Conservation (phyloP, 2,797 vertebrate genomes). For the Garrulus glandarius region DNA sequence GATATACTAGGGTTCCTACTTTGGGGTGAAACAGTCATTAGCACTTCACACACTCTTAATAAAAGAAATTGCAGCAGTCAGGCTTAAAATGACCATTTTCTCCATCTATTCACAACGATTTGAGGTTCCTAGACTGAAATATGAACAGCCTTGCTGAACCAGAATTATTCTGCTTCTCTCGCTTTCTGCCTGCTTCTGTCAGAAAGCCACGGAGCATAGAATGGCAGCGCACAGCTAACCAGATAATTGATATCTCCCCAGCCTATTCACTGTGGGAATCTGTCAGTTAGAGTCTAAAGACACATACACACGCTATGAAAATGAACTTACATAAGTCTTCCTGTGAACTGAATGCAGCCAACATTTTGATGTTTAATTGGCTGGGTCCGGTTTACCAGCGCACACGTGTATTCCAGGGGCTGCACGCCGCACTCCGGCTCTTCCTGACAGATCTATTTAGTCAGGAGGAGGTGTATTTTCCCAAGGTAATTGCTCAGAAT, state of each 20-base stretch:
- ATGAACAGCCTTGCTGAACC: constrained; percentile 68
- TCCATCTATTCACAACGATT: constrained; percentile 22
- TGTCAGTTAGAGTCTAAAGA: constrained; percentile 80
- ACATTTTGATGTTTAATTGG: constrained; percentile 81
- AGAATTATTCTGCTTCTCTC: constrained; percentile 71
- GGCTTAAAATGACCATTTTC: constrained; percentile 52
- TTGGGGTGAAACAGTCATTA: background rate
- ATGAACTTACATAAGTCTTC: constrained; percentile 77
- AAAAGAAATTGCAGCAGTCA: background rate
- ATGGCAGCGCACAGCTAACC: constrained; percentile 77
- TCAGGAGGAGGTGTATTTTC: constrained; percentile 63
- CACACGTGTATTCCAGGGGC: constrained; percentile 52
- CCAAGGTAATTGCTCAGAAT: constrained; percentile 78
- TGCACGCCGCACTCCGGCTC: constrained; percentile 21
- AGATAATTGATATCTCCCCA: constrained; percentile 81
- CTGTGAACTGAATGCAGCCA: constrained; percentile 68
- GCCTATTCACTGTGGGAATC: constrained; percentile 77
- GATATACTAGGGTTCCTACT: background rate
- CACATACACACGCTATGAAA: constrained; percentile 71
- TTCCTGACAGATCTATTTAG: constrained; percentile 80
- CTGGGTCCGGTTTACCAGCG: constrained; percentile 64
- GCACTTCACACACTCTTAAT: background rate
- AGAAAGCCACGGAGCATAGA: constrained; percentile 71
- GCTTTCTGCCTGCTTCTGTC: constrained; percentile 73
- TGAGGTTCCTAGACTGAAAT: constrained; percentile 52